Conservation (phyloP, 2,888 invertebrate genomes). For the Sycophila texana region DNA sequence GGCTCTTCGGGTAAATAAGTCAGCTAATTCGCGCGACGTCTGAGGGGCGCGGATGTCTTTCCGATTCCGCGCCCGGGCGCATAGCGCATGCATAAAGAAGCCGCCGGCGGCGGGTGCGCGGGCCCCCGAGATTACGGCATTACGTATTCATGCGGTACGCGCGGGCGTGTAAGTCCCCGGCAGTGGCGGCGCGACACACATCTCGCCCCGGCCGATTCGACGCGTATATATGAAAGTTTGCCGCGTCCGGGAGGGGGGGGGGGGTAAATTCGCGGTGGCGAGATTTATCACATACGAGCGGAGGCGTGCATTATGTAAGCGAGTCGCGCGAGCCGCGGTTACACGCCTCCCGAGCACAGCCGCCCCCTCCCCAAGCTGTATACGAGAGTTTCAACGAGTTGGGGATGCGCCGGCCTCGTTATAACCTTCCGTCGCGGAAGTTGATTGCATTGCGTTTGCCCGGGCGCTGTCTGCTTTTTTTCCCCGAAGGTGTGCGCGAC, state of each 20-base stretch:
- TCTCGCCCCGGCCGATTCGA: too few relatives aligned
- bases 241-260: too few relatives aligned
- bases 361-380: not conserved
- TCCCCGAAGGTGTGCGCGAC: too few relatives aligned
- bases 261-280: not conserved
- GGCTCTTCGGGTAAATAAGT: not conserved
- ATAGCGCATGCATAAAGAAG: not conserved
- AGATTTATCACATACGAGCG: conserved; percentile 38
- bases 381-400: conserved; percentile 25
- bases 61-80: not conserved
- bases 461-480: too few relatives aligned
- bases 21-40: not conserved
- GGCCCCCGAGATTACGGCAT: conserved; percentile 28
- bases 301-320: conserved; percentile 19
- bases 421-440: not conserved
- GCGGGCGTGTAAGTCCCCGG: not conserved
- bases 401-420: not conserved
- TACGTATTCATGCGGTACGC: conserved; percentile 27
- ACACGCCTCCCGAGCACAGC: not conserved
- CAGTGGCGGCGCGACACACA: not conserved
- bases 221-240: too few relatives aligned
- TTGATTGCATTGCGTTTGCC: conserved; percentile 1
- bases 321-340: conserved; percentile 25
- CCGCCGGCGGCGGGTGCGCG: not conserved
- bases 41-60: not conserved